Base-by-base conservation (phyloP, 2,888 invertebrate genomes). In the Bombylius major region DNA sequence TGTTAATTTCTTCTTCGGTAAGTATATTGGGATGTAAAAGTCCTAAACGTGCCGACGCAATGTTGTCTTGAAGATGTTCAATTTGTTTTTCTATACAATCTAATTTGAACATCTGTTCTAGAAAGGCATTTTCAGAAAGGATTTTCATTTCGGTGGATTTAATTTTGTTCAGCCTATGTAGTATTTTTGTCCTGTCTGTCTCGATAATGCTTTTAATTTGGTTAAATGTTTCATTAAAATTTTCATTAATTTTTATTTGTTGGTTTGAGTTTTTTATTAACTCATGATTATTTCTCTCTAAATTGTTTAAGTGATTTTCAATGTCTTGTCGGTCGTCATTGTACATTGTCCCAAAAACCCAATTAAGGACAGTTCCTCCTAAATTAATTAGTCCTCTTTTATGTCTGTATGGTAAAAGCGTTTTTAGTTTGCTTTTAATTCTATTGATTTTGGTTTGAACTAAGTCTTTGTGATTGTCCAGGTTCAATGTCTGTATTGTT, bases 311-410 rank as follows among this genome's bases (percentile, higher is more conserved):
- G 48, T 56, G 56, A 52, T 55, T 23, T 58, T 60, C 57, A 23
- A 57, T 59, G 48, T 60, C 58, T 48, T 23, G 33, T 56, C 58
- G 58, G 47, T 58, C 57, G 12, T 52, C 50, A 39, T 62, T 56
- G 53, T 62, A 58, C 58, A 57, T 57, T 36, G 57, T 59, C 45
- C 57, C 59, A 44, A 48, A 58, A 44, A 60, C 44, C 50, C 57
- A 62, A 44, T 59, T 57, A 33, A 58, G 33, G 42, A 54, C 50
- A 9, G 33, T 47, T 36, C 59, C 60, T 36, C 54, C 34, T 33
- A 60, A 44, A 34, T 59, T 57, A 23, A 59, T 36, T 45, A 60
- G 55, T 39, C 57, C 60, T 57, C 56, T 53, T 50, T 51, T 58
- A 13, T 57, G 52, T 46, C 56, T 46, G 42, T 56, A 50, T 52